Evolutionary conservation across 1,140 invertebrate species (phyloP).

Genomic region (Dufourea novaeangliae): DNA sequence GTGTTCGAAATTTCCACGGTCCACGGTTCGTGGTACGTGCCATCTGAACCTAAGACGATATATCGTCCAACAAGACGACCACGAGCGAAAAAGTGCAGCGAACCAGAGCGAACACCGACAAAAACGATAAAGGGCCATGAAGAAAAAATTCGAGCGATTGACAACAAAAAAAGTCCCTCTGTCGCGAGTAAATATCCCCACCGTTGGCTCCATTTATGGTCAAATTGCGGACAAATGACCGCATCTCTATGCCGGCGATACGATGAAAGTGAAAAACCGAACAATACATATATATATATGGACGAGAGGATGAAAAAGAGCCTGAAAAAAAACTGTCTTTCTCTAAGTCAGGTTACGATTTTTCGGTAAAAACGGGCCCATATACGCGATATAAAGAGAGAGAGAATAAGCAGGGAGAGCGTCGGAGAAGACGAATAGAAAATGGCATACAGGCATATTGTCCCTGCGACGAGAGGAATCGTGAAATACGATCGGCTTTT

Average conservation of each 20-base stretch:
- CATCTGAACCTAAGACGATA: conserved; percentile 68
- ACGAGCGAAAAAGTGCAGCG: neutral
- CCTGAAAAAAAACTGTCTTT: conserved; percentile 36
- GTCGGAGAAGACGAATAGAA: conserved; percentile 53
- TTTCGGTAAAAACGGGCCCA: conserved; percentile 49
- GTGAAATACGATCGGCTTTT: conserved; percentile 80
- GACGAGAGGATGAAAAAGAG: too few relatives aligned
- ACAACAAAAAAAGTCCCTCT: conserved; percentile 30
- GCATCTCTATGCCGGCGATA: conserved; percentile 58
- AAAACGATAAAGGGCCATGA: neutral
- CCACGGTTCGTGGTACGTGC: conserved; percentile 61
- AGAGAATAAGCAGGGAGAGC: conserved; percentile 19
- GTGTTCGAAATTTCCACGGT: conserved; percentile 72
- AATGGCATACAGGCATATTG: conserved; percentile 71
- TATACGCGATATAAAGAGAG: conserved; percentile 32
- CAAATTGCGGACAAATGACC: conserved; percentile 78
- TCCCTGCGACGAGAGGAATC: conserved; percentile 71
- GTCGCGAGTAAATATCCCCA: conserved; percentile 61
- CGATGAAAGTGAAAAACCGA: neutral
- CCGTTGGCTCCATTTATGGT: conserved; percentile 70
- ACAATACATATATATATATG: too few relatives aligned
- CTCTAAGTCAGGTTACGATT: conserved; percentile 67
- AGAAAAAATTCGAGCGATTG: conserved; percentile 27
- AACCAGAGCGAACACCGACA: conserved; percentile 4
- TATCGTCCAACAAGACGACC: conserved; percentile 42